These are phyloP conservation scores for Pristionchus exspectatus DNA, from an alignment of 2,888 invertebrate species.

Conservation along the genomic window DNA sequence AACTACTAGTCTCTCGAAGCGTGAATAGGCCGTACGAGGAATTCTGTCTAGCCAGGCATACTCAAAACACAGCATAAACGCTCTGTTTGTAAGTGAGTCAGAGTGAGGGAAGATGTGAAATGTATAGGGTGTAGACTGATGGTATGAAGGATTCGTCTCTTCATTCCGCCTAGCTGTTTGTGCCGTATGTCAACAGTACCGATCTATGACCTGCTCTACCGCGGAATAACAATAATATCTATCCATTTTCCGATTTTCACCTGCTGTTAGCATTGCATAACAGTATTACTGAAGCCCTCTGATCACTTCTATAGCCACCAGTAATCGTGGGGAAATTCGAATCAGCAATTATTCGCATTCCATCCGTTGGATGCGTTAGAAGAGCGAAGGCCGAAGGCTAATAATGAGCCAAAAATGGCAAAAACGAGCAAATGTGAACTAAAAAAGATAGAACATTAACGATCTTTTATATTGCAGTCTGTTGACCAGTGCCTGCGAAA, in stretches of 20 bases:
- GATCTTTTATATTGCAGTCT: no score
- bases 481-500: no score
- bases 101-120: no score
- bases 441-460: neutral
- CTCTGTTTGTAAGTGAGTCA: neutral
- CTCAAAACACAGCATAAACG: neutral
- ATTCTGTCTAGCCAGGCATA: neutral
- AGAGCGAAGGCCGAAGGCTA: neutral
- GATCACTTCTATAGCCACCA: neutral
- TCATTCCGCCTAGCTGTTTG: no score
- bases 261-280: no score
- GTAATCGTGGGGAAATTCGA: neutral
- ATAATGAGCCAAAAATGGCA: neutral
- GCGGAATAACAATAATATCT: no score
- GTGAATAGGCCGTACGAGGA: neutral
- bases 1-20: conserved; percentile 1
- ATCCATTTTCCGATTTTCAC: neutral
- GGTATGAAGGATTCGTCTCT: no score
- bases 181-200: no score
- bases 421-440: neutral
- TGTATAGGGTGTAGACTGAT: no score
- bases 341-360: neutral
- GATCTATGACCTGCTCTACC: no score
- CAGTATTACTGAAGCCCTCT: neutral
- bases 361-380: neutral